A percentile compares a stretch with the other conserved stretches of the same genome.
phyloP scores from a whole-genome alignment of 1,140 invertebrate genomes.

The Anadara kagoshimensis region DNA sequence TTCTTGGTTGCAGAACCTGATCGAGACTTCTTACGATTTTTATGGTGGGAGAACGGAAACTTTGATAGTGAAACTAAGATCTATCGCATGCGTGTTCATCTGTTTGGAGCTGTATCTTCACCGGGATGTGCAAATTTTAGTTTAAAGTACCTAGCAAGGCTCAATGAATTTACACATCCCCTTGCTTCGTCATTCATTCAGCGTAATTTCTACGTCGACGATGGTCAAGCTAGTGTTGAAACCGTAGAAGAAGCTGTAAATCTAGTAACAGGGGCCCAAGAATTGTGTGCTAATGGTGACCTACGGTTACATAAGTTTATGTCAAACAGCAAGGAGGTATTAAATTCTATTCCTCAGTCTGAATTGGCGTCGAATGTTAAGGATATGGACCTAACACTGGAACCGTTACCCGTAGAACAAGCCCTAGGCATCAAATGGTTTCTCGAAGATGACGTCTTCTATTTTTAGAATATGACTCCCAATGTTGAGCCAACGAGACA shows the following conservation, averaged over 20 bases:
- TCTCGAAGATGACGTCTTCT: slow-evolving; percentile 6
- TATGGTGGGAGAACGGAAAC: slow-evolving; percentile 43
- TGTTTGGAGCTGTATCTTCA: slow-evolving; percentile 45
- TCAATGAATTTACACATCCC: slow-evolving; percentile 24
- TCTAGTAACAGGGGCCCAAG: slow-evolving; percentile 6
- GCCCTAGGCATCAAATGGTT: not conserved
- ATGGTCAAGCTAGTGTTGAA: slow-evolving; percentile 40
- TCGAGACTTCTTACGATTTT: slow-evolving; percentile 43
- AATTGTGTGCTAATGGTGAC: slow-evolving; percentile 26
- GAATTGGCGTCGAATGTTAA: not conserved
- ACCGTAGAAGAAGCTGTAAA: slow-evolving; percentile 29
- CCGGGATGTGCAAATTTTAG: slow-evolving; percentile 47
- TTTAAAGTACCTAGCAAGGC: slow-evolving; percentile 33
- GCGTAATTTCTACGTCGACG: slow-evolving; percentile 54
- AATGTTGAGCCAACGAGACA: slow-evolving; percentile 21
- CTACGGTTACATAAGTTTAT: slow-evolving; percentile 50
- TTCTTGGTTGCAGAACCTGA: slow-evolving; percentile 28
- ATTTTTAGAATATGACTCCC: no score
- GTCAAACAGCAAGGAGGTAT: slow-evolving; percentile 38
- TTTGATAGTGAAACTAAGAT: not conserved
- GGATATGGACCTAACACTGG: slow-evolving; percentile 19
- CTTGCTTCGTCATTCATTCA: slow-evolving; percentile 28
- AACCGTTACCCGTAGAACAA: slow-evolving; percentile 46
- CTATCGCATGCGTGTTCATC: slow-evolving; percentile 41
- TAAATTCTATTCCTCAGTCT: slow-evolving; percentile 26